Evolutionary conservation across 2,113 vertebrate genomes (phyloP), one percentile per base, ranked within the genome.

Genomic region (Hirundichthys speculiger): DNA sequence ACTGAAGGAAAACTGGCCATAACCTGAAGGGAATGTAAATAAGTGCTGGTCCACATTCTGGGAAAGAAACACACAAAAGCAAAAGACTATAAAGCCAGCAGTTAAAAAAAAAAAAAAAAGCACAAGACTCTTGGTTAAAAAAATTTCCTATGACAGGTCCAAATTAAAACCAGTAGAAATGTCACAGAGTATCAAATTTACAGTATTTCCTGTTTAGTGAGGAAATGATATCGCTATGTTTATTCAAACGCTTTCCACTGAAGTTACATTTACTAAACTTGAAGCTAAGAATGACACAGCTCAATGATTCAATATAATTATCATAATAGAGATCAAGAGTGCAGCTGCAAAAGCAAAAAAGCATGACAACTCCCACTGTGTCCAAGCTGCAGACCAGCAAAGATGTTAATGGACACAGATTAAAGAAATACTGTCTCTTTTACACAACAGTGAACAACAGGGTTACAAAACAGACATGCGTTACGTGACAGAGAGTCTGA

Each of bases 1-100:
- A 24, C 96, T 95, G 0, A 98, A 94, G 51, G 96, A 92, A 64
- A 98, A 96, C 74, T 97, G 96, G 20, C 96, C 94, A 0, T 96
- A 98, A 66, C 95, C 93, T 40, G 95, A 94, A 0, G 96, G 95
- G 90, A 97, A 93, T 41, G 94, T 94, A 90, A 97, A 95, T 59
- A 96, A 87, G 78, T 94, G 94, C 69, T 84, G 86, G 76, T 98
- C 96, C 67, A 91, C 77, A 2, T 92, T 95, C 96, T 98, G 83
- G 5, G 49, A 27, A 19, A 54, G 6, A 70, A 68, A 59, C 12
- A 41, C 3, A 43, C 12, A 16, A 43, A 75, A 49, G 25, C 5
- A 51, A 64, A 1, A 64, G 25, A 38, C 9, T 69, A 5, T 38
- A n/a, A 67, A 65, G 43, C 10, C 4, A 55, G 18, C 7, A 38